These are phyloP conservation scores for Folsomia candida DNA, from an alignment of 2,888 invertebrate species.

Conservation along the genomic window DNA sequence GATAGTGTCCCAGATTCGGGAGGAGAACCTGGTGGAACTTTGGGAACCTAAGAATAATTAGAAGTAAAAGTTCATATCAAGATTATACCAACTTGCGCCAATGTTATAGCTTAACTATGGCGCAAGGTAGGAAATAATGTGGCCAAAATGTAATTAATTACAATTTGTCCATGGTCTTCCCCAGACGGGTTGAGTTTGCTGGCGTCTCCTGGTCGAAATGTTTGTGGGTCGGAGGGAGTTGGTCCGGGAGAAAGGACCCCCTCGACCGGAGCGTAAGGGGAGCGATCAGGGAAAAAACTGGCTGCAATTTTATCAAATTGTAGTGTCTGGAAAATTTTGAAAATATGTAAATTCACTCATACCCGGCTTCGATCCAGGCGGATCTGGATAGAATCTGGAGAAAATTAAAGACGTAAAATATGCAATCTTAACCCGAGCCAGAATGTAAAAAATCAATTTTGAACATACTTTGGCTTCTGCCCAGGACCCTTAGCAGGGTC, in stretches of 20 bases:
- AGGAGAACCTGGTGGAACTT: not conserved
- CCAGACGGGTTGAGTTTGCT: not conserved
- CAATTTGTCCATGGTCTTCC: not conserved
- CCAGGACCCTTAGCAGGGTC: not conserved
- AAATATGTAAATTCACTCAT: not conserved
- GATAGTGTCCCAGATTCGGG: not conserved
- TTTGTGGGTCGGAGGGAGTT: not conserved
- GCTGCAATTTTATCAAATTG: not conserved
- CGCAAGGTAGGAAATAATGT: not conserved
- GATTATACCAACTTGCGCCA: too few relatives aligned
- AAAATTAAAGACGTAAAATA: too few relatives aligned
- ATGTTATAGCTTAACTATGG: too few relatives aligned
- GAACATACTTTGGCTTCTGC: not conserved
- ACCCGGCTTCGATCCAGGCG: not conserved
- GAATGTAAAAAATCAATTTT: too few relatives aligned
- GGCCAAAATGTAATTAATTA: not conserved
- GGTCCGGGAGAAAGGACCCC: not conserved
- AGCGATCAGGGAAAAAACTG: not conserved
- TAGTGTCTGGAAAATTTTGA: not conserved
- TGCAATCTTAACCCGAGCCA: too few relatives aligned
- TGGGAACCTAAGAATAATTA: not conserved
- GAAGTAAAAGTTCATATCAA: not conserved
- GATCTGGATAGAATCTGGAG: not conserved
- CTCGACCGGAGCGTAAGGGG: not conserved
- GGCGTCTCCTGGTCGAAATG: not conserved